Evolutionary conservation across 2,888 invertebrate genomes (phyloP), one percentile per base, ranked within the genome.

Genomic region (Campopleginae sp.): DNA sequence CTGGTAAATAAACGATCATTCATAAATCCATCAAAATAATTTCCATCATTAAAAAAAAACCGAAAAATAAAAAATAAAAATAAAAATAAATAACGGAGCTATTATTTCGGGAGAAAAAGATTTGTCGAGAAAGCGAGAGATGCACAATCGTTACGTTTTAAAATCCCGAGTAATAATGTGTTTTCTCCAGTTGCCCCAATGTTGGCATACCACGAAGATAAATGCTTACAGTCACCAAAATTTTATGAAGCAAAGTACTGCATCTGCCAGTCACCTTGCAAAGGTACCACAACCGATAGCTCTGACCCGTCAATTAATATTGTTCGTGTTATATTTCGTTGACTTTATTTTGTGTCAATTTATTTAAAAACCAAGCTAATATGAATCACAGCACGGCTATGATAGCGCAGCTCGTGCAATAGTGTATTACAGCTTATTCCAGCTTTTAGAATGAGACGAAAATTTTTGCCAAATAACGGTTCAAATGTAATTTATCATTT

Each of bases 121-220:
- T 38, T 42, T 38, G 7, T 42, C 46, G 31, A 61, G 42, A 19
- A 27, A 51, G 33, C 14, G 33, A 33, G 66, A 44, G 68, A 46
- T 58, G 68, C 51, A 19, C 54, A 33, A 80, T 33, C 46, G 44
- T 48, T 42, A 19, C n/a, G 48, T 46, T 14, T 17, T 46, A 70
- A 75, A 75, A 66, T 82, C 75, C 86, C 88, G 88, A 75, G 90
- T 89, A 88, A 90, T 89, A 84, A 86, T 90, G 86, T 90, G 86
- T 90, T 91, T 91, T 91, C 89, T 89, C 91, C 89, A 92, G 92
- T 92, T 91, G 88, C 89, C 86, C 91, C 92, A 89, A 91, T 91
- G 90, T 92, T 91, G 89, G 88, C 91, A 89, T 90, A 90, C 91
- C 91, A 90, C 88, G 92, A 92, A 91, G 92, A 92, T 91, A 92